Evolutionary conservation across 1,140 invertebrate genomes (phyloP), one percentile per base, ranked within the genome.

Genomic region (Euura saliciscinereae): DNA sequence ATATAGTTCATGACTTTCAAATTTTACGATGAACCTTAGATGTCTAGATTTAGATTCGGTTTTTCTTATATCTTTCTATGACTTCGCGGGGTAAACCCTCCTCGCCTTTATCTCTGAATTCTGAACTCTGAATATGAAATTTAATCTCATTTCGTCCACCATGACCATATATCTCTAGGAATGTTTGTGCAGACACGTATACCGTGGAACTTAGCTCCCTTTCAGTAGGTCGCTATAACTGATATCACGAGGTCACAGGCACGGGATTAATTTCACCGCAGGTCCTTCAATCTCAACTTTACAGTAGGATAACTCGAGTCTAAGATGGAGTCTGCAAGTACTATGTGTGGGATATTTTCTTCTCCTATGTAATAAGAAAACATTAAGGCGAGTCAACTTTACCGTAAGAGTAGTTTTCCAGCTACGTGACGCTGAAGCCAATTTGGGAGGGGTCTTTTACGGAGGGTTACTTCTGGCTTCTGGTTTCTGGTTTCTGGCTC

Each of bases 401-500:
- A 8, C 13, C 51, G 51, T 59, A 59, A 59, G 51, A 4, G 51
- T 59, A 59, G 51, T 59, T 59, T 59, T 59, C 51, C 51, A 59
- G 51, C 13, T 59, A 59, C 51, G 51, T 59, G 51, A 59, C 51
- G 51, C 51, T n/a, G 51, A n/a, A 59, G 51, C 51, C 51, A 59
- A 59, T 59, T 59, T 59, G 3, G 51, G 51, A 11, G 3, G 8
- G 51, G 51, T 59, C 51, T 59, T 59, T 59, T 59, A n/a, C 28
- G 28, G 51, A 59, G 51, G 51, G 28, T 28, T 28, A 1, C 28
- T 28, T 28, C 28, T 28, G 28, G 28, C 28, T 28, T 28, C 28
- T 28, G 28, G 28, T 28, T 28, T 2, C 13, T 6, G 51, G 51
- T n/a, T 59, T 8, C 51, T 6, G 13, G 51, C 3, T 59, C 8